Evolutionary conservation across 2,797 vertebrate species (phyloP).

Genomic region (Eleutherodactylus coqui): DNA sequence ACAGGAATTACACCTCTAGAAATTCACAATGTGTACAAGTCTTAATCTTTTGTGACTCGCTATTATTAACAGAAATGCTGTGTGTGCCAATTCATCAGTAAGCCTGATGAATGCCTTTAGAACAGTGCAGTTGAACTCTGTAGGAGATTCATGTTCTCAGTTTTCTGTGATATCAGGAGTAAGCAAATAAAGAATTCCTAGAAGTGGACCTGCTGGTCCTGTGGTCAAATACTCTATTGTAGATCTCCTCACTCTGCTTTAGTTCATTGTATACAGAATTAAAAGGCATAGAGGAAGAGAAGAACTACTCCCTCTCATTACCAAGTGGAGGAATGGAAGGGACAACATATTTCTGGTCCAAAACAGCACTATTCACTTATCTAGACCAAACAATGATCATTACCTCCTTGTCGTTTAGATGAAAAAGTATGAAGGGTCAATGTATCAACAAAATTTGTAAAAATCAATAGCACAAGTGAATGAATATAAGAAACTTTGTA

Average conservation of each 20-base stretch:
- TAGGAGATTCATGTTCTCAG: neutral
- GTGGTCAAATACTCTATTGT: neutral
- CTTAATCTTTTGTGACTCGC: neutral
- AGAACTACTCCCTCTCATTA: too few species aligned
- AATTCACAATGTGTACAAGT: neutral
- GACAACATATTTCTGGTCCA: too few species aligned
- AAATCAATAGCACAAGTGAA: too few species aligned
- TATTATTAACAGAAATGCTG: neutral
- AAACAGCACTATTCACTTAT: too few species aligned
- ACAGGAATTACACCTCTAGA: neutral
- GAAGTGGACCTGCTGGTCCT: neutral
- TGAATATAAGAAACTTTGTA: too few species aligned
- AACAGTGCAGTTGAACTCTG: neutral
- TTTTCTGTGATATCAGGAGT: neutral
- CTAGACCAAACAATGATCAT: too few species aligned
- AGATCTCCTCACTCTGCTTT: neutral
- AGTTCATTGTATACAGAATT: neutral
- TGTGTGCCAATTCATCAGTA: neutral
- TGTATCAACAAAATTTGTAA: too few species aligned
- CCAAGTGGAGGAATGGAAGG: too few species aligned
- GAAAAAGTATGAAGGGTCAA: too few species aligned
- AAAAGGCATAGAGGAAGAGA: neutral
- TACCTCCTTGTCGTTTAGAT: too few species aligned
- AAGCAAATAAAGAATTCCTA: neutral
- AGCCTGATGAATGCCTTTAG: neutral